These are phyloP conservation scores for Caenorhabditis macrosperma DNA, from an alignment of 2,888 invertebrate species.

Conservation along the genomic window DNA sequence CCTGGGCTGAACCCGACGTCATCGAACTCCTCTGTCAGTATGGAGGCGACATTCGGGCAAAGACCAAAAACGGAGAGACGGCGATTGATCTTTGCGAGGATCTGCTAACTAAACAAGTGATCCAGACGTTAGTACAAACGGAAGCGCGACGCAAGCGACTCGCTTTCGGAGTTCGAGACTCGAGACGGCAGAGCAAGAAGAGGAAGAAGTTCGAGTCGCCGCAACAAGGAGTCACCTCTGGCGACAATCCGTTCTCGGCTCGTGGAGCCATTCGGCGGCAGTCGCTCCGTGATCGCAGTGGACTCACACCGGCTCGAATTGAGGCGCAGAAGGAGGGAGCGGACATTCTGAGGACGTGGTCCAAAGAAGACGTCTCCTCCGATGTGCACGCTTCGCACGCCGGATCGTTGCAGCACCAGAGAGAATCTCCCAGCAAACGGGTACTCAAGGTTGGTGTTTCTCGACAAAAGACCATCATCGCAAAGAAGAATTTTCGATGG, in stretches of 20 bases:
- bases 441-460: constrained; percentile 62
- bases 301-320: constrained; percentile 77
- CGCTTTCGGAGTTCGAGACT: constrained; percentile 78
- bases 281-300: constrained; percentile 78
- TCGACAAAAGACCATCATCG: too few relatives aligned
- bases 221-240: constrained; percentile 69
- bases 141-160: constrained; percentile 71
- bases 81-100: constrained; percentile 84
- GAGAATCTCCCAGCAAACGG: constrained; percentile 65
- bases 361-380: constrained; percentile 68
- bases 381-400: constrained; percentile 40
- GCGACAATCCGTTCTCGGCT: constrained; percentile 79
- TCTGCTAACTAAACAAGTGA: constrained; percentile 74
- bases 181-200: constrained; percentile 76
- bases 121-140: constrained; percentile 73
- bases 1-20: constrained; percentile 98
- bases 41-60: constrained; percentile 96
- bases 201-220: constrained; percentile 80
- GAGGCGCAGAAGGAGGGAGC: constrained; percentile 79
- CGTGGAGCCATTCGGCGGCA: constrained; percentile 79
- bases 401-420: constrained; percentile 30
- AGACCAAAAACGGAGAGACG: constrained; percentile 96
- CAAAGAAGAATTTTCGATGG: too few relatives aligned
- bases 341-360: constrained; percentile 71
- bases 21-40: constrained; percentile 94